Evolutionary conservation across 2,888 invertebrate genomes (phyloP), one percentile per base, ranked within the genome.

Genomic region (Stramonita haemastoma): DNA sequence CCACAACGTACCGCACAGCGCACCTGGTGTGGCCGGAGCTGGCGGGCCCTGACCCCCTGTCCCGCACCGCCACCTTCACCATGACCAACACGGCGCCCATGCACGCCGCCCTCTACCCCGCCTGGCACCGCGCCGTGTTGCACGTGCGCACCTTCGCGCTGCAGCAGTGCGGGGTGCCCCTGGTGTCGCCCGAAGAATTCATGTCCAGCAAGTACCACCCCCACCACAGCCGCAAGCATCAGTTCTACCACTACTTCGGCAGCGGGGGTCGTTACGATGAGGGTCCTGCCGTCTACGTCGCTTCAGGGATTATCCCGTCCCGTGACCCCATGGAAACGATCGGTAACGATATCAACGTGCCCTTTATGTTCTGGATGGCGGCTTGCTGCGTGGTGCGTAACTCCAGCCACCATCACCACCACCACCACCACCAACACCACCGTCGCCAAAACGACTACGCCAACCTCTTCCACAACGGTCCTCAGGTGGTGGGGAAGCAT

Each of bases 31-130:
- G 94, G 66, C 93, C 94, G 0, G 93, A 93, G 46, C 87, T 94
- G n/a, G 91, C 93, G 77, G 93, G 93, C 0, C 90, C 91, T 46
- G 92, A 93, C 26, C 90, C 94, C 0, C 92, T 91, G 56, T 89
- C 92, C 6, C 90, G 92, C 60, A 89, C 94, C 17, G 90, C 95
- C 0, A 92, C 94, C 2, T 93, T 93, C 84, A 93, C 94, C 11
- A 73, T 94, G 91, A 94, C 95, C 81, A 95, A 95, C 90, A 92
- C 93, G 22, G 93, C 93, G 0, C 94, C 95, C 8, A 92, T 94
- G 90, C 93, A 94, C 46, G 88, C 92, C 11, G 92, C 93, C 26
- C 90, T 94, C n/a, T 92, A 92, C 88, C 81, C 93, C 0, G 92
- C 91, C 29, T 94, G 95, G 95, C 92, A 92, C 77, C 90, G 91